Percentiles rank a stretch among this genome's conserved stretches.
phyloP scores from a whole-genome alignment of 2,888 invertebrate genomes.

The Catocala fraxini region DNA sequence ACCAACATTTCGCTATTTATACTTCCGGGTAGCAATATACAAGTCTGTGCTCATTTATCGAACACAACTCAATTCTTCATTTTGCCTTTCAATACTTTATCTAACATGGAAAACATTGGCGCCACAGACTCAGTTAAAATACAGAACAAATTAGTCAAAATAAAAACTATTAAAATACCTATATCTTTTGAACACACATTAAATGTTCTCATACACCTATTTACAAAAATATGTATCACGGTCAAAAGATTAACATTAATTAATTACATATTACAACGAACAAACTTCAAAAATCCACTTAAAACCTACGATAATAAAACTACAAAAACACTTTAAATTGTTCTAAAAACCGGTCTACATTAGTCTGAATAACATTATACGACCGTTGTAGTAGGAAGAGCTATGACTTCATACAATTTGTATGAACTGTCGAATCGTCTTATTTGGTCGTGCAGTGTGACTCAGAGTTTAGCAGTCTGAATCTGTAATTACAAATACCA shows the following conservation, averaged over 20 bases:
- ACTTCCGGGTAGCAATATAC: too few relatives aligned
- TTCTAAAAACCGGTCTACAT: constrained; percentile 32
- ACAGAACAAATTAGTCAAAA: too few relatives aligned
- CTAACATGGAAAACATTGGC: too few relatives aligned
- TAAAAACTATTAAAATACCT: too few relatives aligned
- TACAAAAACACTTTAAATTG: constrained; percentile 4
- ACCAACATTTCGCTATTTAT: too few relatives aligned
- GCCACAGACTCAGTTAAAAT: too few relatives aligned
- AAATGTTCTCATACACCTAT: too few relatives aligned
- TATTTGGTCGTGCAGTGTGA: constrained; percentile 25
- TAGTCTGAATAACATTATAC: constrained; percentile 13
- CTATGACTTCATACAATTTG: constrained; percentile 17
- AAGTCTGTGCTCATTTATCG: too few relatives aligned
- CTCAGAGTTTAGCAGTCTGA: constrained; percentile 30
- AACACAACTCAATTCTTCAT: too few relatives aligned
- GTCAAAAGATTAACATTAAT: neutral
- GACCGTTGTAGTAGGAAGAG: constrained; percentile 25
- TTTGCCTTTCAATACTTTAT: too few relatives aligned
- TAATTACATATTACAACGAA: neutral
- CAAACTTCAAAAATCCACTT: neutral
- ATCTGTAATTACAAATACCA: constrained; percentile 38
- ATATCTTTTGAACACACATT: too few relatives aligned
- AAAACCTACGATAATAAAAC: constrained; percentile 7
- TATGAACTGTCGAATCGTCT: constrained; percentile 14
- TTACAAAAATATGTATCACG: constrained; percentile 1